Evolutionary conservation across 2,797 vertebrate species (phyloP).

Genomic region (Artibeus lituratus): DNA sequence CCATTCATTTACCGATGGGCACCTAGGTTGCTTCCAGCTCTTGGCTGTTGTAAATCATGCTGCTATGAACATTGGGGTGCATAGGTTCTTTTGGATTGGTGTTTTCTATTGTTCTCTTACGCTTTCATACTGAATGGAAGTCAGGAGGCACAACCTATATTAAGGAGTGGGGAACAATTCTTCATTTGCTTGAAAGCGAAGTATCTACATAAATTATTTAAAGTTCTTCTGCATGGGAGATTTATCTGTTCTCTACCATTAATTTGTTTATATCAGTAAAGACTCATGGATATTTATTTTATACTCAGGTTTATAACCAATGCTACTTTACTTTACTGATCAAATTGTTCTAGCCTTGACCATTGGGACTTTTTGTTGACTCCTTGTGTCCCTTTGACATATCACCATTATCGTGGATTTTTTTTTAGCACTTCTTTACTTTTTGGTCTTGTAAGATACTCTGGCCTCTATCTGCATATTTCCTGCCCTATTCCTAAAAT

Average conservation of each 20-base stretch:
- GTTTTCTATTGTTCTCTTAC: not conserved
- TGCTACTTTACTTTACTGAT: not conserved
- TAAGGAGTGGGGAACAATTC: not conserved
- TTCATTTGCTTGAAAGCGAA: not conserved
- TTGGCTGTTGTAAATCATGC: no score
- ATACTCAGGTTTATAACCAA: not conserved
- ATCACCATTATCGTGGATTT: not conserved
- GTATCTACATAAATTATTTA: not conserved
- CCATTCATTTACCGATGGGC: no score
- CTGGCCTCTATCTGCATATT: not conserved
- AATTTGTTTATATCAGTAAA: not conserved
- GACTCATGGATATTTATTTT: not conserved
- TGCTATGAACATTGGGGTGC: no score
- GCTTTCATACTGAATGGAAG: not conserved
- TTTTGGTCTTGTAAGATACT: not conserved
- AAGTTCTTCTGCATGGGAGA: not conserved
- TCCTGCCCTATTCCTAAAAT: not conserved
- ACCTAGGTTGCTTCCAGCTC: no score
- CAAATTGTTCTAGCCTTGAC: not conserved
- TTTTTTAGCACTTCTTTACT: not conserved
- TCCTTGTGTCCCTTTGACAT: not conserved
- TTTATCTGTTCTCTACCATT: not conserved
- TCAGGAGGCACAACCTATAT: not conserved
- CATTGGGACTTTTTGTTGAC: not conserved
- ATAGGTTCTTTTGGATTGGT: no score